These are phyloP conservation scores for Spinus olivaceus DNA, from an alignment of 2,797 vertebrate species.

Conservation along the genomic window DNA sequence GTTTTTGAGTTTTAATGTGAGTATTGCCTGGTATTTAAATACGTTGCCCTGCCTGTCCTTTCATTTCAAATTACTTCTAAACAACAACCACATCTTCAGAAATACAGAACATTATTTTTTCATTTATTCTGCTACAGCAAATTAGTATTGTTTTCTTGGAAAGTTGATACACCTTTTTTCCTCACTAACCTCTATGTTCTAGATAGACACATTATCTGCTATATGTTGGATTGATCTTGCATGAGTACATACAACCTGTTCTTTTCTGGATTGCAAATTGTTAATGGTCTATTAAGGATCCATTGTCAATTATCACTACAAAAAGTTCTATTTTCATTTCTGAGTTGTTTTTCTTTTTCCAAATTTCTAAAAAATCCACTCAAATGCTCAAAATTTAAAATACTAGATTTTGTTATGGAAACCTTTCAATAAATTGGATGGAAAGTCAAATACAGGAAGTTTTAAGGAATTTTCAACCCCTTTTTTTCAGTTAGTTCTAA, in stretches of 20 bases:
- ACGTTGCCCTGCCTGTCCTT: not conserved
- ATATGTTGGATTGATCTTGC: not conserved
- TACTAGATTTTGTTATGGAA: not conserved
- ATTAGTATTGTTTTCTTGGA: not conserved
- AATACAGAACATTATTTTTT: not conserved
- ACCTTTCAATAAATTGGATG: not conserved
- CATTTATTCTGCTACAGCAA: not conserved
- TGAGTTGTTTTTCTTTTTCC: accelerated
- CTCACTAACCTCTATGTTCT: not conserved
- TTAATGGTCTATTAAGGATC: not conserved
- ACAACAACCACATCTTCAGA: not conserved
- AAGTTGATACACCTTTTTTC: not conserved
- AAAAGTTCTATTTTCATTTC: not conserved
- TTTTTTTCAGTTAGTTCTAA: not conserved
- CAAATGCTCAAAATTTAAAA: not conserved
- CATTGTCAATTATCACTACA: not conserved
- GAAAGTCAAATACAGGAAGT: not conserved
- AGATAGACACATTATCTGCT: not conserved
- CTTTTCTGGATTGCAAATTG: not conserved
- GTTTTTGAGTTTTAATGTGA: not conserved
- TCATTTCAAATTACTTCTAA: not conserved
- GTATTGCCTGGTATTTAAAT: not conserved
- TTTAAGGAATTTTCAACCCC: not conserved
- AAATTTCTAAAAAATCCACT: not conserved
- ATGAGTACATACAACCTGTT: not conserved